Conservation (phyloP, 2,888 invertebrate species). For the Synanthedon myopaeformis region DNA sequence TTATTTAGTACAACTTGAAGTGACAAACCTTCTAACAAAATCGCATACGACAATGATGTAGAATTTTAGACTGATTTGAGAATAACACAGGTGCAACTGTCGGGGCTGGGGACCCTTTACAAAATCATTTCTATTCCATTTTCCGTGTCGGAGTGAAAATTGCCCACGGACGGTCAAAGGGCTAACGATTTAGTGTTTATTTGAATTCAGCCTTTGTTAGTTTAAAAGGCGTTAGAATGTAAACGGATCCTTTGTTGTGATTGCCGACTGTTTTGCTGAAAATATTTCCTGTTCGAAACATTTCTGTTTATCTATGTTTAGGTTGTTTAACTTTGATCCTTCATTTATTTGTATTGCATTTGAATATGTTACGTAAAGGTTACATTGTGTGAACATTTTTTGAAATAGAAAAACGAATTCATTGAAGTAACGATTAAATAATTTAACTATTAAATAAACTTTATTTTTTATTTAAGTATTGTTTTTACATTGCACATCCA, state of each 20-base stretch:
- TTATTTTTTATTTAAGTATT: too few species aligned
- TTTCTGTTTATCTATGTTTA: not conserved
- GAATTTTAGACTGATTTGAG: constrained; percentile 15
- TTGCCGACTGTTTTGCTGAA: constrained; percentile 43
- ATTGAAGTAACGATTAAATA: too few species aligned
- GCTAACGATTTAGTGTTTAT: constrained; percentile 68
- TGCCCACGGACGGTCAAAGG: constrained; percentile 66
- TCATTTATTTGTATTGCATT: too few species aligned
- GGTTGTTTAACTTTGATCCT: too few species aligned
- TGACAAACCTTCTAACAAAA: not conserved
- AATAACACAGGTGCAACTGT: constrained; percentile 22
- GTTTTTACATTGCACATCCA: too few species aligned
- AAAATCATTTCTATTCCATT: constrained; percentile 64
- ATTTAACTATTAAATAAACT: too few species aligned
- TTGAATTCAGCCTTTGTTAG: constrained; percentile 67
- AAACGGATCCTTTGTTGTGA: constrained; percentile 63
- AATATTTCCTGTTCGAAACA: constrained; percentile 6
- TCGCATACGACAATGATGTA: not conserved
- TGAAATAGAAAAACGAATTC: too few species aligned
- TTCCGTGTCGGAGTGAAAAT: constrained; percentile 57
- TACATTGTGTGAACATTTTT: too few species aligned
- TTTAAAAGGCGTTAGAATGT: constrained; percentile 67
- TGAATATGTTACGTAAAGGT: too few species aligned
- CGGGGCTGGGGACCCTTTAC: constrained; percentile 39
- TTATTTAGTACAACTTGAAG: constrained; percentile 1